phyloP scores from a whole-genome alignment of 2,113 vertebrate species.

The Clarias gariepinus region DNA sequence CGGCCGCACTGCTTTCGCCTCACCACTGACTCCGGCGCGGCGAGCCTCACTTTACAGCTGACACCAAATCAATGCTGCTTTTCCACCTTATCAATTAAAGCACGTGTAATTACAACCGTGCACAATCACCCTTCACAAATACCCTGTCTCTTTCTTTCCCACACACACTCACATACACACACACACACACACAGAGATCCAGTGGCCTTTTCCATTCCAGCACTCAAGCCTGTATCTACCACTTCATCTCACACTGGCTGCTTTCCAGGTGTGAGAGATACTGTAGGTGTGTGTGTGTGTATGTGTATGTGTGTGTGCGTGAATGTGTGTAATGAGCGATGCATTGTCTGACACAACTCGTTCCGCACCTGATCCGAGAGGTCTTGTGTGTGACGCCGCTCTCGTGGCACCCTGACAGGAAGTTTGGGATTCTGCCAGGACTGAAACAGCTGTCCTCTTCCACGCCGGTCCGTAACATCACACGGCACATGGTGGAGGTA shows the following conservation, averaged over 20 bases:
- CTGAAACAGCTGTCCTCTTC: slow-evolving; percentile 68
- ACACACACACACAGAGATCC: slow-evolving; percentile 9
- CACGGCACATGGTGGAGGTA: slow-evolving; percentile 63
- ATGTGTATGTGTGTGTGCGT: slow-evolving; percentile 40
- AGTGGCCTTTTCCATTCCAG: slow-evolving; percentile 23
- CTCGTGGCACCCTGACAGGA: slow-evolving; percentile 24
- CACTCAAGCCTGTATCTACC: slow-evolving; percentile 29
- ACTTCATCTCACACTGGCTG: slow-evolving; percentile 38
- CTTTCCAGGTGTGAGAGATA: slow-evolving; percentile 33
- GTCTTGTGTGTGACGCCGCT: slow-evolving; percentile 39
- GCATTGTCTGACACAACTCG: slow-evolving; percentile 30
- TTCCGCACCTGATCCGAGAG: slow-evolving; percentile 49
- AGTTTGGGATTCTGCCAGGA: slow-evolving; percentile 48
- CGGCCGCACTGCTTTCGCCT: slow-evolving; percentile 46
- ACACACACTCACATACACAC: slow-evolving; percentile 35
- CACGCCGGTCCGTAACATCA: slow-evolving; percentile 65
- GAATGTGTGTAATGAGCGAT: slow-evolving; percentile 33
- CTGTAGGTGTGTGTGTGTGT: slow-evolving; percentile 15
- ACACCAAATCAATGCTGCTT: slow-evolving; percentile 78
- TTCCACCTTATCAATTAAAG: slow-evolving; percentile 80
- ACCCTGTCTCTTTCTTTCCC: slow-evolving; percentile 37
- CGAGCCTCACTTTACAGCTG: slow-evolving; percentile 55
- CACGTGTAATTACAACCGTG: slow-evolving; percentile 75
- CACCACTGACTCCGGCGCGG: slow-evolving; percentile 19
- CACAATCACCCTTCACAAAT: slow-evolving; percentile 70